Conservation (phyloP, 1,140 invertebrate genomes). For the Trypoxylus dichotomus region DNA sequence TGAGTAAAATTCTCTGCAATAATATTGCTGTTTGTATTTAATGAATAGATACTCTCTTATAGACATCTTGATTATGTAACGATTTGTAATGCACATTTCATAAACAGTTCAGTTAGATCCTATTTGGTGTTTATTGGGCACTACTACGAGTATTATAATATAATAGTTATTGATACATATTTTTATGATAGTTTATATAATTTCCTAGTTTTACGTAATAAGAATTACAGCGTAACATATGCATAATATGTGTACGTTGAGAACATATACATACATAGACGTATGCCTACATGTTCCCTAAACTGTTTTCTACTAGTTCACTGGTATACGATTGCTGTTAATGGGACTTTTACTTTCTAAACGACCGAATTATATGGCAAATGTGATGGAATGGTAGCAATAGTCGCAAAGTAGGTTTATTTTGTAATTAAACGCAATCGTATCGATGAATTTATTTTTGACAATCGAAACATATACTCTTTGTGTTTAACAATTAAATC, state of each 20-base stretch:
- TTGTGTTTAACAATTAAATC: too few species aligned
- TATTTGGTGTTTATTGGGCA: too few species aligned
- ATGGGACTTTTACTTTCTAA: constrained; percentile 7
- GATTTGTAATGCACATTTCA: too few species aligned
- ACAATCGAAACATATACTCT: too few species aligned
- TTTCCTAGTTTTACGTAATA: not conserved
- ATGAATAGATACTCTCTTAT: too few species aligned
- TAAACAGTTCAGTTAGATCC: too few species aligned
- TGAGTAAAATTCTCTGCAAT: too few species aligned
- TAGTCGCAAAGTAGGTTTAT: not conserved
- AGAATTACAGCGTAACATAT: not conserved
- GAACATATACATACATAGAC: not conserved
- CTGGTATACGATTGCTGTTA: not conserved
- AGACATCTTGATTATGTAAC: too few species aligned
- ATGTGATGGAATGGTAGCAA: not conserved
- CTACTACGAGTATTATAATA: not conserved
- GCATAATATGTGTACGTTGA: not conserved
- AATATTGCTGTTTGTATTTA: too few species aligned
- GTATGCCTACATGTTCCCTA: not conserved
- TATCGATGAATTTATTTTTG: too few species aligned
- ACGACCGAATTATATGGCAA: not conserved
- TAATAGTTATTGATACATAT: not conserved
- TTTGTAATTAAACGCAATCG: not conserved
- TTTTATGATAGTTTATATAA: not conserved
- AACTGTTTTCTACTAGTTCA: not conserved